Conservation (phyloP, 2,888 invertebrate species). For the Ophion ventricosus region DNA sequence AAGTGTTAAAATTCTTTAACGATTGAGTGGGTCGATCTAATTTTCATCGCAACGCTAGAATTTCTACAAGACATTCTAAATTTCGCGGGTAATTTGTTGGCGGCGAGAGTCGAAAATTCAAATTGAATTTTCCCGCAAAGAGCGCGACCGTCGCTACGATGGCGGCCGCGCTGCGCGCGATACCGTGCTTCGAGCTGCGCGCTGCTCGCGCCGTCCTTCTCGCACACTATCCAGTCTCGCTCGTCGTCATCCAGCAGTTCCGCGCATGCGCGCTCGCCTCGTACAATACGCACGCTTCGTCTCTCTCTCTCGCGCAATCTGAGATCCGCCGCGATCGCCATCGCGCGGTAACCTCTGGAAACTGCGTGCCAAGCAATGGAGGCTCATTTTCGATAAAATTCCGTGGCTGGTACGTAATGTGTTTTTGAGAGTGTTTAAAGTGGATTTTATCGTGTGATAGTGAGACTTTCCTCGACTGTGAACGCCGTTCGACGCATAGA, state of each 20-base stretch:
- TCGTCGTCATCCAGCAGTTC: not conserved
- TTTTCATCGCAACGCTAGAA: no score
- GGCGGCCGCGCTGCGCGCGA: no score
- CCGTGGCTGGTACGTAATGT: slow-evolving; percentile 78
- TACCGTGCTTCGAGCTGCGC: not conserved
- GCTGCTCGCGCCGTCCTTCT: not conserved
- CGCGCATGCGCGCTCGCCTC: not conserved
- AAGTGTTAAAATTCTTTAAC: no score
- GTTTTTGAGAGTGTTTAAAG: slow-evolving; percentile 78
- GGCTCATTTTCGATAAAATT: slow-evolving; percentile 80
- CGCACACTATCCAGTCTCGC: not conserved
- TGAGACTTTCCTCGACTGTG: slow-evolving; percentile 76
- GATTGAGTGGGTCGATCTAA: no score
- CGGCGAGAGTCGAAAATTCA: not conserved
- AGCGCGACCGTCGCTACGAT: not conserved
- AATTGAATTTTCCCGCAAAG: not conserved
- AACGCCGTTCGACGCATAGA: slow-evolving; percentile 75
- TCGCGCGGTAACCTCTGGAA: slow-evolving; percentile 74
- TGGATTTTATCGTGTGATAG: slow-evolving; percentile 78
- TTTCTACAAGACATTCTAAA: not conserved
- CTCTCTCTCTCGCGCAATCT: slow-evolving; percentile 2
- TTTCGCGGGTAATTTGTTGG: not conserved
- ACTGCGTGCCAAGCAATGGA: slow-evolving; percentile 81
- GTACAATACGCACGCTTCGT: not conserved
- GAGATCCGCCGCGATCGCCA: slow-evolving; percentile 59